These are phyloP conservation scores for Pontoporia blainvillei DNA, from an alignment of 2,113 vertebrate species.

Conservation along the genomic window DNA sequence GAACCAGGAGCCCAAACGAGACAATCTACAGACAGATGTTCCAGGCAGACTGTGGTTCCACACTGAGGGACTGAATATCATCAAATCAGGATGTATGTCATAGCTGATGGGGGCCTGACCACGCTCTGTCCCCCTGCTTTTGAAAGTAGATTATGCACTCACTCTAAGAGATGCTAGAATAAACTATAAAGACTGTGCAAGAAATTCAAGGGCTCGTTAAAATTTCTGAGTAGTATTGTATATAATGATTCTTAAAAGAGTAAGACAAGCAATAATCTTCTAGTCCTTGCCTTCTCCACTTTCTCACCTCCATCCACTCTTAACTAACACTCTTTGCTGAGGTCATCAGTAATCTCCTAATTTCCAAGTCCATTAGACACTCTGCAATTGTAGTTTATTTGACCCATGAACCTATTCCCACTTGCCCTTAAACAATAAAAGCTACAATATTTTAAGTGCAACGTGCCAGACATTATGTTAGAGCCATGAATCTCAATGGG, in stretches of 20 bases:
- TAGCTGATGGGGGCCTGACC: background rate
- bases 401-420: background rate
- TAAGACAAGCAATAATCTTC: background rate
- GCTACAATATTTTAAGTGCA: background rate
- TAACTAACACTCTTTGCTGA: background rate
- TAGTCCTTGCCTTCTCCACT: background rate
- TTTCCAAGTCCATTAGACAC: background rate
- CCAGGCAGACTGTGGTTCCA: background rate
- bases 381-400: background rate
- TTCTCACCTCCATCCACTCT: background rate
- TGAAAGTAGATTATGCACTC: background rate
- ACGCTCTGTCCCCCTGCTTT: background rate
- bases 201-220: slow-evolving; percentile 8
- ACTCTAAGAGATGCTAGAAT: background rate
- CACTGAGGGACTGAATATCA: background rate
- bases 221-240: background rate
- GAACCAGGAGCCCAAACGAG: background rate
- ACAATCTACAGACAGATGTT: background rate
- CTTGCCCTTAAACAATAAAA: slow-evolving; percentile 15
- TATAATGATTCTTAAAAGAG: background rate
- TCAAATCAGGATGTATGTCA: background rate
- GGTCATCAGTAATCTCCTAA: background rate
- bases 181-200: background rate
- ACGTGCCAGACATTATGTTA: background rate
- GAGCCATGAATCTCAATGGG: background rate